A percentile compares a stretch with the other conserved stretches of the same genome.
Evolutionary conservation across 2,797 vertebrate genomes (phyloP).

Genomic region (Mormyrops boulengeri): DNA sequence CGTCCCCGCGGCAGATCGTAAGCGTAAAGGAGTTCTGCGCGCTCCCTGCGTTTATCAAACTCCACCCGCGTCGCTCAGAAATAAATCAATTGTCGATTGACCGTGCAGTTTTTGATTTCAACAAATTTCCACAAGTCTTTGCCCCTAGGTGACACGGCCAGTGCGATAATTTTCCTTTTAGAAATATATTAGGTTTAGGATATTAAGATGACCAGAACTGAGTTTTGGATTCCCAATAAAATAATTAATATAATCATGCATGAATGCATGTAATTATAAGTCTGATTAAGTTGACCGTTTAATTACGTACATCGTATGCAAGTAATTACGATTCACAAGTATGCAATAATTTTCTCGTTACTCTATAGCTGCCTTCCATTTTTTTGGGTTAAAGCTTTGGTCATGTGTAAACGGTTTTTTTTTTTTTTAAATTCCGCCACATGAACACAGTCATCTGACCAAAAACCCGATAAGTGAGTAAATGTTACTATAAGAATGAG

Average conservation of each 20-base stretch:
- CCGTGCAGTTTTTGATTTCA: constrained; percentile 7
- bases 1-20: not conserved
- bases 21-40: not conserved
- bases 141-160: not conserved
- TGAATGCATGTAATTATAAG: not conserved
- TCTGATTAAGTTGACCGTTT: not conserved
- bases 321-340: not conserved
- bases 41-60: not conserved
- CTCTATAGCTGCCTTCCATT: not conserved
- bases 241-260: not conserved
- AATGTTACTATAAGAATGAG: not conserved
- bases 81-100: constrained; percentile 17
- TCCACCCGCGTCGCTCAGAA: constrained; percentile 8
- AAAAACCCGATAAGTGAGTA: not conserved
- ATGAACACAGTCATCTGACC: not conserved
- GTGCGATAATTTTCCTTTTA: not conserved
- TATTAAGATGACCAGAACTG: not conserved
- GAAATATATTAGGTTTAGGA: not conserved
- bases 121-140: constrained; percentile 10
- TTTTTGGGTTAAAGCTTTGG: not conserved
- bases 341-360: not conserved
- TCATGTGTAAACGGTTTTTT: not conserved
- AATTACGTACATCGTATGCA: not conserved
- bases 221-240: not conserved
- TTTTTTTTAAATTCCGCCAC: not conserved